A percentile compares a stretch with the other conserved stretches of the same genome.
phyloP scores from a whole-genome alignment of 1,140 invertebrate species.

The Drosophila bipectinata region DNA sequence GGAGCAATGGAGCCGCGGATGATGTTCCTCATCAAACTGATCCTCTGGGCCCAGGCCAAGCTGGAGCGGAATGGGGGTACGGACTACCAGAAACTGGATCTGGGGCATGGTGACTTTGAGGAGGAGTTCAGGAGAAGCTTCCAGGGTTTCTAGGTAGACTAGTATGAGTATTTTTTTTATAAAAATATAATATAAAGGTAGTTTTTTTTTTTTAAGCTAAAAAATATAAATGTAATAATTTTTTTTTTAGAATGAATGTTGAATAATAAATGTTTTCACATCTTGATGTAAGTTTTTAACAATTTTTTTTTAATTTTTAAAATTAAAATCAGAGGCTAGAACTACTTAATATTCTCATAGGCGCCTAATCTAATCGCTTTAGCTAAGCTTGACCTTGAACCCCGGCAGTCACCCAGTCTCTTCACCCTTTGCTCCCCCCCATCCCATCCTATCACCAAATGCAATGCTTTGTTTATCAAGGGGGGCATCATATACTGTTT shows the following conservation, averaged over 20 bases:
- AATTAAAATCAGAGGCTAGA: too few relatives aligned
- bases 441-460: conserved; percentile 2
- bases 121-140: conserved; percentile 46
- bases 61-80: conserved; percentile 42
- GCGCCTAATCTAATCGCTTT: conserved; percentile 35
- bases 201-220: conserved; percentile 50
- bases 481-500: background rate
- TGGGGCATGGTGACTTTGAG: conserved; percentile 50
- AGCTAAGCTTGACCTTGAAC: conserved; percentile 40
- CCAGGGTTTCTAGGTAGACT: conserved; percentile 10
- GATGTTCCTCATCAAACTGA: conserved; percentile 68
- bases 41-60: conserved; percentile 59
- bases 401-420: background rate
- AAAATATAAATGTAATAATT: conserved; percentile 34
- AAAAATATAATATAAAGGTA: conserved; percentile 4
- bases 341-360: background rate
- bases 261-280: conserved; percentile 62
- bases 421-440: conserved; percentile 34
- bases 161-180: too few relatives aligned
- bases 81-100: conserved; percentile 33
- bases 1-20: conserved; percentile 47
- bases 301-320: too few relatives aligned
- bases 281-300: conserved; percentile 52
- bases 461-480: conserved; percentile 31
- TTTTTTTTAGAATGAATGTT: conserved; percentile 52